phyloP scores from a whole-genome alignment of 1,140 invertebrate species.

The Drosophila truncata region DNA sequence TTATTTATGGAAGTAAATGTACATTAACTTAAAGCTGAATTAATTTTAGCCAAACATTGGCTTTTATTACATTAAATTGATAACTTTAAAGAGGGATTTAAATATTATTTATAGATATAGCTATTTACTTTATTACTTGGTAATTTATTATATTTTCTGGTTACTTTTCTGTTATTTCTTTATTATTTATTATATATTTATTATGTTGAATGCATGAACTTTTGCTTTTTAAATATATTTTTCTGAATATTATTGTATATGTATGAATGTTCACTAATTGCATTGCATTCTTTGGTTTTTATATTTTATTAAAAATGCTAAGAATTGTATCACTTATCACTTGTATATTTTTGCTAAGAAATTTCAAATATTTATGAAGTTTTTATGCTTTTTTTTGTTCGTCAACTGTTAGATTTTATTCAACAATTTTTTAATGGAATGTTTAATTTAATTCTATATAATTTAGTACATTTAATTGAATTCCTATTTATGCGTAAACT shows the following conservation, averaged over 20 bases:
- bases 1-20: background rate
- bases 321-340: too few relatives aligned
- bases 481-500: constrained; percentile 8
- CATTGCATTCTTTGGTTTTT: background rate
- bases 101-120: background rate
- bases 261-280: background rate
- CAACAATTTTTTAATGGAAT: background rate
- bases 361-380: background rate
- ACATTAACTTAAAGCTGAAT: background rate
- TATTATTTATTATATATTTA: background rate
- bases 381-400: background rate
- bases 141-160: background rate
- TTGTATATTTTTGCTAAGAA: background rate
- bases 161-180: background rate
- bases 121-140: too few relatives aligned
- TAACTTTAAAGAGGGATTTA: background rate
- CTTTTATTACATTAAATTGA: background rate
- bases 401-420: background rate
- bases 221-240: background rate
- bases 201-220: background rate
- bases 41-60: background rate
- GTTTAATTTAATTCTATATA: background rate
- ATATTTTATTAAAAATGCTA: background rate
- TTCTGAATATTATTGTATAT: too few relatives aligned
- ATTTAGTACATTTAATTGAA: constrained; percentile 20